These are phyloP conservation scores for Heterocephalus glaber DNA, from an alignment of 2,113 vertebrate species.

Conservation along the genomic window DNA sequence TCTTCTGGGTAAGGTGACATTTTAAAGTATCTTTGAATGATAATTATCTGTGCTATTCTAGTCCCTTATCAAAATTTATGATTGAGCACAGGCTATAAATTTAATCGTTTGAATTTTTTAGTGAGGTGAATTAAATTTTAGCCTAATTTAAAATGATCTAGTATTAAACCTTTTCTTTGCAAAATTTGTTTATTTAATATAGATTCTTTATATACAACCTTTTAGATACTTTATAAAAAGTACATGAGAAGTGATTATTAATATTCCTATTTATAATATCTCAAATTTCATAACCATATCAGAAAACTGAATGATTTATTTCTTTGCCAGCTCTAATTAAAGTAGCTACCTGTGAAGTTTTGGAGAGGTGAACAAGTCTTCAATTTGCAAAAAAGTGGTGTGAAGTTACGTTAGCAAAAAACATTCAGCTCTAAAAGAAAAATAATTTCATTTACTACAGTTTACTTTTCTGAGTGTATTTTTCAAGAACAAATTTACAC, in stretches of 20 bases:
- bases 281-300: constrained; percentile 42
- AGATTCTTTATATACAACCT: constrained; percentile 35
- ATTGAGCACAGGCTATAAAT: constrained; percentile 72
- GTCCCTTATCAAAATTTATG: constrained; percentile 78
- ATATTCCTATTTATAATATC: constrained; percentile 59
- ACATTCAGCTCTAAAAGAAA: constrained; percentile 56
- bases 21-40: constrained; percentile 71
- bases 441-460: constrained; percentile 47
- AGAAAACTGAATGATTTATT: constrained; percentile 58
- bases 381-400: constrained; percentile 38
- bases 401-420: constrained; percentile 58
- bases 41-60: constrained; percentile 77
- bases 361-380: constrained; percentile 51
- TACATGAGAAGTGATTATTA: constrained; percentile 45
- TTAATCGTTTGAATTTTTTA: constrained; percentile 71
- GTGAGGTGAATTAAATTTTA: constrained; percentile 68
- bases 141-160: constrained; percentile 66
- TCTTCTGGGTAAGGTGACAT: constrained; percentile 73
- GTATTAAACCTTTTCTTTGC: constrained; percentile 59
- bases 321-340: constrained; percentile 59
- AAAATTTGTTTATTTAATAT: constrained; percentile 64
- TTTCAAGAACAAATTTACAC: constrained; percentile 42
- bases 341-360: constrained; percentile 50
- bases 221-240: constrained; percentile 60
- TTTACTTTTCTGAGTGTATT: constrained; percentile 36